Evolutionary conservation across 2,888 invertebrate genomes (phyloP), one percentile per base, ranked within the genome.

Genomic region (Incurvaria masculella): DNA sequence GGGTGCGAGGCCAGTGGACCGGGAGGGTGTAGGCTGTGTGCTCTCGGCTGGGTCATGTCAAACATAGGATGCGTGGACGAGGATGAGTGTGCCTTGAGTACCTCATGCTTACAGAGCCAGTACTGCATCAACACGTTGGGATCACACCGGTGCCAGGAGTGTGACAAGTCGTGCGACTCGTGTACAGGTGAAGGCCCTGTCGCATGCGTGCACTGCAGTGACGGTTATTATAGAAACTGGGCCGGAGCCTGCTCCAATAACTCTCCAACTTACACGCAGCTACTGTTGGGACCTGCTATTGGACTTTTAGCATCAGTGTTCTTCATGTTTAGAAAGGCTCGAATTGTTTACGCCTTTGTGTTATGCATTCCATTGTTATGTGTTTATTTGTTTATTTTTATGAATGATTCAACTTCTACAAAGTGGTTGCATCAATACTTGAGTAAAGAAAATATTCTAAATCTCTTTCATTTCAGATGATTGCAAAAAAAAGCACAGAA

Each of bases 51-150:
- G 92, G 62, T 79, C 38, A 75, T 83, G 66, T 75, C 85, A 49
- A 73, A 83, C 1, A 86, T 84, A 52, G 87, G 85, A 0, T 97
- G 97, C 66, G 61, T 81, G 48, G 96, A 96, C 68, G 66, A 94
- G 11, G 84, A 97, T 71, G 96, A 96, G 72, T 97, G 96, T 64
- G 61, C 81, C 1, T 62, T 70, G 18, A 62, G 68, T 40, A 65
- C 68, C 21, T 64, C 71, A 14, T 88, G 85, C 61, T 71, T 78
- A 14, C 63, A 69, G 4, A 84, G 87, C 64, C 83, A 94, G 62
- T 95, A 91, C 65, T 97, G 97, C 71, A 81, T 90, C 0, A 97
- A 97, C 64, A 87, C 80, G 50, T 90, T 90, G 58, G 96, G 97
- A 11, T 87, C 89, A 2, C 89, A 83, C 64, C 69, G 72, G 20